A percentile compares a stretch with the other conserved stretches of the same genome.
Conservation (phyloP, 2,888 invertebrate genomes). For the Lasiommata megera region DNA sequence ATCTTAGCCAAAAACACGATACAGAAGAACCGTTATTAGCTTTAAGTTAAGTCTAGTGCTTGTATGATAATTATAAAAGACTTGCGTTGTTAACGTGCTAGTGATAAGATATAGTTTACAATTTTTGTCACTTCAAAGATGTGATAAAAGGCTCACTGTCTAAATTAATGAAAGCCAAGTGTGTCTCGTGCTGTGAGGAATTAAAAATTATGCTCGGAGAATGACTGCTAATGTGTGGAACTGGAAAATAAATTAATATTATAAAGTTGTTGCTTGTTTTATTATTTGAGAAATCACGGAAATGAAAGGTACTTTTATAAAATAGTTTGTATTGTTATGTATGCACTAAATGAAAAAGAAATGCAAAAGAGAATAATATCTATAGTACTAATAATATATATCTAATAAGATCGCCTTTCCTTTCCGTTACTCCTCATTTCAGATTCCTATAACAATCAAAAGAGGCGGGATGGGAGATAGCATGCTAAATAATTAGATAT, state of each 20-base stretch:
- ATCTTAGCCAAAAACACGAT: conserved; percentile 68
- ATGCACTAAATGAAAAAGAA: no score
- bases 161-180: conserved; percentile 46
- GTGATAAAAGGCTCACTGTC: conserved; percentile 59
- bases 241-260: conserved; percentile 69
- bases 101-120: conserved; percentile 36
- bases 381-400: no score
- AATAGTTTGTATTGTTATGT: no score
- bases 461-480: no score
- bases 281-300: conserved; percentile 26
- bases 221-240: conserved; percentile 49
- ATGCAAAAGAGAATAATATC: no score
- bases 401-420: no score
- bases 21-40: conserved; percentile 84
- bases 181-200: conserved; percentile 28
- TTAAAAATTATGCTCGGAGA: conserved; percentile 34
- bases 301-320: not conserved
- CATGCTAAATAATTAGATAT: no score
- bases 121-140: conserved; percentile 39
- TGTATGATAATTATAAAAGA: conserved; percentile 47
- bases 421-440: no score
- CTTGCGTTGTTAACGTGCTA: conserved; percentile 62
- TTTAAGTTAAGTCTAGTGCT: conserved; percentile 82
- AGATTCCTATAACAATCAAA: no score
- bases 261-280: conserved; percentile 41